These are phyloP conservation scores for Hesperia comma DNA, from an alignment of 2,888 invertebrate genomes.

Conservation along the genomic window DNA sequence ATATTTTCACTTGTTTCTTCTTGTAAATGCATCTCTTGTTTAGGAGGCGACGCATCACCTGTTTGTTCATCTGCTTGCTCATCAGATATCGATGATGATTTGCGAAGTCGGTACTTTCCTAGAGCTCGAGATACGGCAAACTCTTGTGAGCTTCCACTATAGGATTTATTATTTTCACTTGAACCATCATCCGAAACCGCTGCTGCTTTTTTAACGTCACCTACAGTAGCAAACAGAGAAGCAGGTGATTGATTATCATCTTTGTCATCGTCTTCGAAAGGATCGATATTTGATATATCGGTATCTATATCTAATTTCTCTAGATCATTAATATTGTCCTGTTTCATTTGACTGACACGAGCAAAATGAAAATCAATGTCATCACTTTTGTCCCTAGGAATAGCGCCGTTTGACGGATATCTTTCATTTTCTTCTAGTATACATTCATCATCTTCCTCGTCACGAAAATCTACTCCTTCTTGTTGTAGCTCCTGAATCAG, in stretches of 20 bases:
- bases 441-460: conserved; percentile 64
- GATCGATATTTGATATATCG: conserved; percentile 84
- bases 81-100: conserved; percentile 88
- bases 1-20: conserved; percentile 58
- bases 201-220: conserved; percentile 87
- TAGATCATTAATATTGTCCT: conserved; percentile 74
- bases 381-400: conserved; percentile 78
- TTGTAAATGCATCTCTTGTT: conserved; percentile 58
- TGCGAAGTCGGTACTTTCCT: conserved; percentile 90
- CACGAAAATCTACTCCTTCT: conserved; percentile 68
- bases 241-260: conserved; percentile 86
- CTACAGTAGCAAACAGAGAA: conserved; percentile 89
- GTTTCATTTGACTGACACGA: conserved; percentile 81
- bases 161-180: conserved; percentile 81
- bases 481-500: conserved; percentile 78
- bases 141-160: conserved; percentile 89
- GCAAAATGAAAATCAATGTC: conserved; percentile 82
- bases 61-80: conserved; percentile 78
- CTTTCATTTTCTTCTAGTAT: conserved; percentile 71
- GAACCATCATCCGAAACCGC: conserved; percentile 85
- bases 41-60: conserved; percentile 75
- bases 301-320: conserved; percentile 84
- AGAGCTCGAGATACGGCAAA: conserved; percentile 92
- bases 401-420: conserved; percentile 49
- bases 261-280: conserved; percentile 85